phyloP scores from a whole-genome alignment of 2,113 vertebrate species.

The Megaceryle torquata region DNA sequence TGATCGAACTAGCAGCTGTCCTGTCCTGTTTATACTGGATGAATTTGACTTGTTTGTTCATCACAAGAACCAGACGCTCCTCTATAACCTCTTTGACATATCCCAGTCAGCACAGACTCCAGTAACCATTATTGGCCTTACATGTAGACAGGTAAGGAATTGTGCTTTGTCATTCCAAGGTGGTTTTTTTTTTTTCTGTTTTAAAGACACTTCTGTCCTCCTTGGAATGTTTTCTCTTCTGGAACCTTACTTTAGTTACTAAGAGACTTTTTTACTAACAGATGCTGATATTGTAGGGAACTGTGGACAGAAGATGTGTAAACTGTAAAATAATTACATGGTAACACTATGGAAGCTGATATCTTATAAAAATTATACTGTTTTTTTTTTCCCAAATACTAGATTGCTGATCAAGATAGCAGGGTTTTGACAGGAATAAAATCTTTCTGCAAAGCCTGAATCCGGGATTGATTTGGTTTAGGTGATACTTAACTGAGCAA shows the following conservation, averaged over 20 bases:
- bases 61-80: constrained; percentile 95
- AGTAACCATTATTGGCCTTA: constrained; percentile 89
- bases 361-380: neutral
- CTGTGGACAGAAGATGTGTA: neutral
- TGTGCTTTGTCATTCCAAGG: neutral
- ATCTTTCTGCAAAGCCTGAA: neutral
- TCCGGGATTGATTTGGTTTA: neutral
- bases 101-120: constrained; percentile 96
- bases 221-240: neutral
- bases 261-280: neutral
- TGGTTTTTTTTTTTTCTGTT: neutral
- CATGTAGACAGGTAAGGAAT: constrained; percentile 88
- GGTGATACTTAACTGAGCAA: neutral
- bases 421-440: neutral
- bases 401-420: neutral
- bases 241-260: neutral
- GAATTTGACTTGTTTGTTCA: constrained; percentile 97
- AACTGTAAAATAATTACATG: neutral
- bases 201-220: neutral
- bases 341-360: neutral
- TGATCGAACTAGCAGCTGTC: constrained; percentile 84
- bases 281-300: neutral
- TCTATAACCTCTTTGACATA: constrained; percentile 95
- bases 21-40: constrained; percentile 90
- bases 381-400: neutral